Evolutionary conservation across 2,888 invertebrate genomes (phyloP), one percentile per base, ranked within the genome.

Genomic region (Papilio demoleus): DNA sequence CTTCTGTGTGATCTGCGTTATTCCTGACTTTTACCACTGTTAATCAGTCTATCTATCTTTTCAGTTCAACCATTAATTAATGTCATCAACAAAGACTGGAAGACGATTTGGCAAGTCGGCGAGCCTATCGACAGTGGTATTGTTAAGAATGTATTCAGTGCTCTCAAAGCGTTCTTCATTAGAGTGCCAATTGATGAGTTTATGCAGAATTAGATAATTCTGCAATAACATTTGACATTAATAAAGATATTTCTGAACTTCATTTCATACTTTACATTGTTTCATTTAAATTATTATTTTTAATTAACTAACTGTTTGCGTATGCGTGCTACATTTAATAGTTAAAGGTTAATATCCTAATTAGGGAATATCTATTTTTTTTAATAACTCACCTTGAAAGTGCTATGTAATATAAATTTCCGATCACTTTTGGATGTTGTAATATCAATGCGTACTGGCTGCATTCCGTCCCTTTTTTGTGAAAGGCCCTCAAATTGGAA

Each of bases 141-240:
- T 34, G 58, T 36, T 19, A 58, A 58, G 36, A 58, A 58, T 11
- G 1, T 58, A 9, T 34, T 34, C 36, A 36, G 11, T 19, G 11
- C 58, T 5, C 58, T 58, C 19, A 58, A 36, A 34, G 5, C n/a
- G 17, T 58, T 58, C 31, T 34, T 58, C 0, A 58, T 19, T 31
- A 58, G 19, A 58, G 58, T 58, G 12, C 34, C 58, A 34, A 58
- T 58, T 34, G 34, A 58, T 58, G 58, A 58, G 11, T 34, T 58
- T 34, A 11, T 58, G 31, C 34, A 34, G 11, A 11, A 17, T 34
- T 58, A 58, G 31, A 34, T 34, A 1, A n/a, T 58, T 5, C 9
- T 58, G 19, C 12, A 17, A n/a, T 19, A 56, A 27, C 31, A n/a
- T 6, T 27, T 53, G 14, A 27, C 2, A 2, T n/a, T 8, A 53